Conservation (phyloP, 2,888 invertebrate species). For the Ariolimax columbianus region DNA sequence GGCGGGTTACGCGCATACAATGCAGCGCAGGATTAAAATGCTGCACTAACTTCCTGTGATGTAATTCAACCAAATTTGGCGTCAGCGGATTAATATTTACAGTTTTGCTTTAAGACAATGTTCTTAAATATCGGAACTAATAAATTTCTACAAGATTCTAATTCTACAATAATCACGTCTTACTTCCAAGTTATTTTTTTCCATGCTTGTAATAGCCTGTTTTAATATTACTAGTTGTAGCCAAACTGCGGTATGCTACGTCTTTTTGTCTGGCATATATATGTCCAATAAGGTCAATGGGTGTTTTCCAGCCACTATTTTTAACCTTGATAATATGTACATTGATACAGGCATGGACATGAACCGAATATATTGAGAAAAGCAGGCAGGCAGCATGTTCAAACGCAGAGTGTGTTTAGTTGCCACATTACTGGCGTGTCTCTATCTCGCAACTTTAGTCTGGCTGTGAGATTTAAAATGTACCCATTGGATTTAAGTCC, state of each 20-base stretch:
- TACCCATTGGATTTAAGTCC: constrained; percentile 46
- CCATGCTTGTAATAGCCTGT: background rate
- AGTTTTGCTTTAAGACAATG: background rate
- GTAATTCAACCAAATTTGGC: constrained; percentile 50
- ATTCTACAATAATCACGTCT: no score
- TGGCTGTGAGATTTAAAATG: constrained; percentile 44
- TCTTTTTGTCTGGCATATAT: background rate
- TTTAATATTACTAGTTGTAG: no score
- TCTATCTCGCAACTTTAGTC: background rate
- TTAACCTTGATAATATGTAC: constrained; percentile 17
- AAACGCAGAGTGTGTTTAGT: constrained; percentile 21
- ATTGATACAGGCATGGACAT: constrained; percentile 54
- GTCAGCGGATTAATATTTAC: constrained; percentile 6
- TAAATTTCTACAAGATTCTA: background rate
- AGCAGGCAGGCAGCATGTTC: constrained; percentile 54
- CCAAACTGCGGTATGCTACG: background rate
- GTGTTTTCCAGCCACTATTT: constrained; percentile 40
- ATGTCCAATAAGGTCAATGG: background rate
- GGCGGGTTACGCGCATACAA: constrained; percentile 55
- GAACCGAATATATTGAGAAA: constrained; percentile 35
- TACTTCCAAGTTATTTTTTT: no score
- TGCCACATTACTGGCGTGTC: background rate
- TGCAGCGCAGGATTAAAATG: constrained; percentile 51
- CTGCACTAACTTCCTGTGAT: constrained; percentile 39
- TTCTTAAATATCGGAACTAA: background rate